These are phyloP conservation scores for Amiota minor DNA, from an alignment of 2,888 invertebrate genomes.

Conservation along the genomic window DNA sequence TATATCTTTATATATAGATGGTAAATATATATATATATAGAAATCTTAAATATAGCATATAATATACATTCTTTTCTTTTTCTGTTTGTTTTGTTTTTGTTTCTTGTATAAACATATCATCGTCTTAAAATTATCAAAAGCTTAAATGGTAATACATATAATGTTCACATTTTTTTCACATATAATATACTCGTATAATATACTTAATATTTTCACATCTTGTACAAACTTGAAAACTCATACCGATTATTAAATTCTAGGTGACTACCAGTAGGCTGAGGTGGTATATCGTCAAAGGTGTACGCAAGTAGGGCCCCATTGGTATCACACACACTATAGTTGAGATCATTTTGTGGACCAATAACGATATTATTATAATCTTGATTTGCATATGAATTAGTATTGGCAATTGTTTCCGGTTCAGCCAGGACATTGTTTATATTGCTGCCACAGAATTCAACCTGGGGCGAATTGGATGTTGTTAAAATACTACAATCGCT, in stretches of 20 bases:
- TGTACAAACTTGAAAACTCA: constrained; percentile 63
- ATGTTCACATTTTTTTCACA: constrained; percentile 11
- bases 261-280: constrained; percentile 68
- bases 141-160: constrained; percentile 21
- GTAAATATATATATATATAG: no score
- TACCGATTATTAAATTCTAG: constrained; percentile 69
- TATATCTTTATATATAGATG: neutral
- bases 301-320: constrained; percentile 65
- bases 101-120: constrained; percentile 7
- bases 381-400: constrained; percentile 47
- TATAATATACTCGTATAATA: neutral
- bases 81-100: neutral
- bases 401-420: constrained; percentile 50
- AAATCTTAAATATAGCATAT: no score
- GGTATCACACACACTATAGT: constrained; percentile 61
- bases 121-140: constrained; percentile 8
- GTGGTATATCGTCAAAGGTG: constrained; percentile 64
- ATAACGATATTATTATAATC: constrained; percentile 55
- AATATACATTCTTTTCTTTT: no score
- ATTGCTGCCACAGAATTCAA: constrained; percentile 45
- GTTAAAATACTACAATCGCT: constrained; percentile 65
- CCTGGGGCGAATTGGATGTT: constrained; percentile 60
- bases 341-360: constrained; percentile 64
- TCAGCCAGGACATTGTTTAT: constrained; percentile 50
- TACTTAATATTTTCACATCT: constrained; percentile 43